These are phyloP conservation scores for Alethe castanea DNA, from an alignment of 2,113 vertebrate genomes.

Conservation along the genomic window DNA sequence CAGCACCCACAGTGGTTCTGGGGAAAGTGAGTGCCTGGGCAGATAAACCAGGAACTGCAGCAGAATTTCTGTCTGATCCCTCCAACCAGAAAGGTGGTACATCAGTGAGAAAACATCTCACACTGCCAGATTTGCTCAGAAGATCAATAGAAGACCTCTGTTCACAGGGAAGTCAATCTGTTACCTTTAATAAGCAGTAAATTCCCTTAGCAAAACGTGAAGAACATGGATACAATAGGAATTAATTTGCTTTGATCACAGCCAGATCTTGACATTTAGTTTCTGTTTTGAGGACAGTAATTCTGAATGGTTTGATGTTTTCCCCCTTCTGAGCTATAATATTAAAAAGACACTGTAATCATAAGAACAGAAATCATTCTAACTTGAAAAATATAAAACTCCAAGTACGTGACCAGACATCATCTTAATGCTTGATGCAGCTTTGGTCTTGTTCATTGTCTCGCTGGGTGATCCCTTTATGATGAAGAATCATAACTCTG, in stretches of 20 bases:
- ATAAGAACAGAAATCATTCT: not conserved
- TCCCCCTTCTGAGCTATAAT: not conserved
- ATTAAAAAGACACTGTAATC: not conserved
- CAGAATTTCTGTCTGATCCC: not conserved
- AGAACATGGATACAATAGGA: not conserved
- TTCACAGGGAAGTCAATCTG: not conserved
- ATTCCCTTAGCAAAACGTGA: slow-evolving; percentile 1
- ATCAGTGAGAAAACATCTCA: not conserved
- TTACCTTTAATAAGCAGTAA: not conserved
- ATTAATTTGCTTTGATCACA: slow-evolving; percentile 13
- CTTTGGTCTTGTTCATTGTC: not conserved
- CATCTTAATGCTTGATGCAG: not conserved
- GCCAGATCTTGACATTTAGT: slow-evolving; percentile 13
- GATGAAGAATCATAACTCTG: not conserved
- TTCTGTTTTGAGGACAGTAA: not conserved
- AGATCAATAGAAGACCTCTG: not conserved
- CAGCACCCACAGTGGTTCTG: not conserved
- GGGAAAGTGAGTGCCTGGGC: accelerated
- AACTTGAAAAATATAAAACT: not conserved
- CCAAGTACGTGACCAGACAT: not conserved
- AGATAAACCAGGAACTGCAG: not conserved
- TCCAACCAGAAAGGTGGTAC: not conserved
- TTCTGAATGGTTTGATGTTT: not conserved
- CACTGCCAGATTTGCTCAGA: not conserved
- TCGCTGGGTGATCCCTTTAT: not conserved